Evolutionary conservation across 2,888 invertebrate genomes (phyloP), one percentile per base, ranked within the genome.

Genomic region (Eupithecia insigniata): DNA sequence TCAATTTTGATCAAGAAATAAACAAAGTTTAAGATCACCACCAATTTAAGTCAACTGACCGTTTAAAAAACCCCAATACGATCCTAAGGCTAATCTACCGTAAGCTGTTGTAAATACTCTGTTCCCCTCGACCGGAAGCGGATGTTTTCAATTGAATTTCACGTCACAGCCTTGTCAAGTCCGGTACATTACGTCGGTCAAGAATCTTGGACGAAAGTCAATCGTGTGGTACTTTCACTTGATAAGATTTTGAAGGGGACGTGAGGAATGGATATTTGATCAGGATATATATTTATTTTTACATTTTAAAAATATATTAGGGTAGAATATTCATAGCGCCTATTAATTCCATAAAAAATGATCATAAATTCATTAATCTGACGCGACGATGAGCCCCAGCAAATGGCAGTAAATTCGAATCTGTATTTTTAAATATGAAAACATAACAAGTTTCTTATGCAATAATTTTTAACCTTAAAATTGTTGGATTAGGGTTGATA

Each of bases 101-200:
- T 88, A 90, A 90, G 85, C 84, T 83, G 85, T 88, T 87, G 81
- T 81, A 84, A 86, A 89, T 90, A 87, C 10, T 10, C 55, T 89
- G 87, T 86, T 82, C 84, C 85, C 82, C 82, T 76, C 80, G 75
- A 76, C 67, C 77, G 84, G 79, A 79, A 78, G 79, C 79, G 83
- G 81, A 81, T 80, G 86, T 89, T 91, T 91, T 90, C 91, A 93
- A 93, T 93, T 89, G 92, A 85, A 90, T 89, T 88, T 88, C 87
- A 82, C 80, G 84, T 85, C 83, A 84, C 85, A 83, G 87, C 85
- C 87, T 84, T 86, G 87, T 87, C 88, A 81, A 87, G 82, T 85
- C 87, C 90, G 92, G 82, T 89, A 92, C 89, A 92, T 92, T 93
- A 92, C 83, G 83, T 78, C 65, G 76, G 79, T 79, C 78, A 83